Evolutionary conservation across 2,113 vertebrate genomes (phyloP), one percentile per base, ranked within the genome.

Genomic region (Melanostigma gelatinosum): DNA sequence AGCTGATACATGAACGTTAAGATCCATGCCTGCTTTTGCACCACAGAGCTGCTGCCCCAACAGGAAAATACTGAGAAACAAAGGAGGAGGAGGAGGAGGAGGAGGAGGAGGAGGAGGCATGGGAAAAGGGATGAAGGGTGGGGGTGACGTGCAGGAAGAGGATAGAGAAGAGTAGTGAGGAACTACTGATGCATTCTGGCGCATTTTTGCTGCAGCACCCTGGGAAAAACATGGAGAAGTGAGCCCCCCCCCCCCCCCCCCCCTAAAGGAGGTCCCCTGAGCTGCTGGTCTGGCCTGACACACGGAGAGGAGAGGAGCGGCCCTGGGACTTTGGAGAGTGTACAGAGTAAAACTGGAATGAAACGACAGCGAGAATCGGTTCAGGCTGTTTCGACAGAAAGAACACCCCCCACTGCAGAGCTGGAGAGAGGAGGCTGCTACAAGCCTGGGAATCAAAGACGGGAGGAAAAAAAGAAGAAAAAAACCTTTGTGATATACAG

Each of bases 191-290:
- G 90, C 85, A 89, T 90, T 90, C 79, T 93, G 82, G 87, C 11
- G 83, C 89, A 91, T 91, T 91, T 92, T 79, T 92, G 85, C 92
- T 89, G 91, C 93, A 93, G 88, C 92, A 92, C 46, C 83, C 5
- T 64, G 91, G 86, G 91, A 94, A 89, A 85, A 88, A 87, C 61
- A 75, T 22, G 64, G 77, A 82, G 68, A 78, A 85, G 66, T 40
- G 36, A 85, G 85, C 71, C 61, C 69, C 71, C 82, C 85, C 75
- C 82, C 12, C 4, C 13, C 44, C 44, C 44, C 46, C 24, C 24
- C 24, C 48, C 81, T 64, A 52, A 79, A 89, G 79, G 83, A 84
- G 52, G 77, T 83, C 84, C 87, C 84, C 69, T 62, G 82, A 88
- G 88, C 85, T 75, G 79, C 63, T 65, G n/a, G 63, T 42, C 63